Percentiles rank a stretch among this genome's conserved stretches.
phyloP scores from a whole-genome alignment of 2,888 invertebrate genomes.

The Eutolmus rufibarbis region DNA sequence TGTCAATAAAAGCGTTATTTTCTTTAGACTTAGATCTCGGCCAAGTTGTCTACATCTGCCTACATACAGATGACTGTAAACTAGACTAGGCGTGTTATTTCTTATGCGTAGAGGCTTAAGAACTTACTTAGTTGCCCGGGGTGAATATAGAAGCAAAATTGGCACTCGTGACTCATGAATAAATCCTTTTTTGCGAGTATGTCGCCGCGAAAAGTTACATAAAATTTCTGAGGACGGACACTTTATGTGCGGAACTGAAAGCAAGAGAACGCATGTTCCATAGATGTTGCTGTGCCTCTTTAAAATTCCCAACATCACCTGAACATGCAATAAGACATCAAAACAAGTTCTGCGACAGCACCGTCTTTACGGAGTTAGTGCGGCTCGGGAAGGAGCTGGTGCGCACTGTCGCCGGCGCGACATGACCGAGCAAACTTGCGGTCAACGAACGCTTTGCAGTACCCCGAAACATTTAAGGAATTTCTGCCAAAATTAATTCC shows the following conservation, averaged over 20 bases:
- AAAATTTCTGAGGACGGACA: background rate
- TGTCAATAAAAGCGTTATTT: no score
- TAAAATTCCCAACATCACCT: constrained; percentile 36
- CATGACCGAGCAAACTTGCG: background rate
- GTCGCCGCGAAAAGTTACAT: background rate
- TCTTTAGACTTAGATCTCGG: no score
- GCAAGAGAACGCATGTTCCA: constrained; percentile 24
- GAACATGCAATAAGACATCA: constrained; percentile 32
- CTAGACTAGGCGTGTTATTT: background rate
- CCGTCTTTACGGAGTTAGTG: background rate
- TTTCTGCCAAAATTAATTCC: constrained; percentile 22
- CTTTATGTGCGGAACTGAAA: constrained; percentile 29
- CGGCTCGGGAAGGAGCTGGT: background rate
- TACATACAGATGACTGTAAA: background rate
- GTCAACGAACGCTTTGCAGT: constrained; percentile 14
- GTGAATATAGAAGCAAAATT: background rate
- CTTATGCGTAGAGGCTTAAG: background rate
- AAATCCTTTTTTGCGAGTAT: background rate
- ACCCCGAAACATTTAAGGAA: constrained; percentile 5
- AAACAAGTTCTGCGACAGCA: constrained; percentile 36
- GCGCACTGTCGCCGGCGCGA: background rate
- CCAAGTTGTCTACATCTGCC: background rate
- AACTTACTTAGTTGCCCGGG: background rate
- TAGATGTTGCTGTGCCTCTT: constrained; percentile 27
- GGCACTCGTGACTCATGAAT: background rate